These are phyloP conservation scores for Linnaemya tessellans DNA, from an alignment of 2,888 invertebrate genomes.

Conservation along the genomic window DNA sequence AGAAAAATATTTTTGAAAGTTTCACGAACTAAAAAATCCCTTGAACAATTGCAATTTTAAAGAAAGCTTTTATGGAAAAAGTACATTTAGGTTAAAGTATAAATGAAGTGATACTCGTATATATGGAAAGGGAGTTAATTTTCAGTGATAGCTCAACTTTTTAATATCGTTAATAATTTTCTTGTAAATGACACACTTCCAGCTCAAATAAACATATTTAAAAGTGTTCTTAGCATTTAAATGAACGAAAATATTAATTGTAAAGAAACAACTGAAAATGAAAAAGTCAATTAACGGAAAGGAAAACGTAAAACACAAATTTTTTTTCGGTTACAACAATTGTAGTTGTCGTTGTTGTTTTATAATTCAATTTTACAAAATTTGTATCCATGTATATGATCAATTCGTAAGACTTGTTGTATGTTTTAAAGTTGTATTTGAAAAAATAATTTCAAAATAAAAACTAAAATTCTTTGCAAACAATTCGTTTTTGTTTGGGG, in stretches of 20 bases:
- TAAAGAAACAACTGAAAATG: background rate
- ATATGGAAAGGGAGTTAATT: no score
- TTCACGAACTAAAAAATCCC: no score
- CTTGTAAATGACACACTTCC: constrained; percentile 48
- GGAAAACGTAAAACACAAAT: constrained; percentile 16
- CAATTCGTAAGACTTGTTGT: no score
- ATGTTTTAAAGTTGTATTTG: no score
- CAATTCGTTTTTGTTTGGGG: no score
- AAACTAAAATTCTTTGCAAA: no score
- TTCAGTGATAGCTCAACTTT: background rate
- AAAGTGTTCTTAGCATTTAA: constrained; percentile 40
- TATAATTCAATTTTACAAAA: constrained; percentile 11
- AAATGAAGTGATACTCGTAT: no score
- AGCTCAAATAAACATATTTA: constrained; percentile 9
- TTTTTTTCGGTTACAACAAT: constrained; percentile 31
- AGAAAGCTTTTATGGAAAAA: no score
- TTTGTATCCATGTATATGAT: constrained; percentile 3
- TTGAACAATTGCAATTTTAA: no score
- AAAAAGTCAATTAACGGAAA: background rate
- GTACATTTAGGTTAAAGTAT: no score
- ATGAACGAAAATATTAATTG: constrained; percentile 1
- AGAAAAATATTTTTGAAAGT: no score
- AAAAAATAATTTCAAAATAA: no score
- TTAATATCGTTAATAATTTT: constrained; percentile 5
- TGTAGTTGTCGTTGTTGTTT: constrained; percentile 24